Base-by-base conservation (phyloP, 2,888 invertebrate species). In the Elmis aenea region DNA sequence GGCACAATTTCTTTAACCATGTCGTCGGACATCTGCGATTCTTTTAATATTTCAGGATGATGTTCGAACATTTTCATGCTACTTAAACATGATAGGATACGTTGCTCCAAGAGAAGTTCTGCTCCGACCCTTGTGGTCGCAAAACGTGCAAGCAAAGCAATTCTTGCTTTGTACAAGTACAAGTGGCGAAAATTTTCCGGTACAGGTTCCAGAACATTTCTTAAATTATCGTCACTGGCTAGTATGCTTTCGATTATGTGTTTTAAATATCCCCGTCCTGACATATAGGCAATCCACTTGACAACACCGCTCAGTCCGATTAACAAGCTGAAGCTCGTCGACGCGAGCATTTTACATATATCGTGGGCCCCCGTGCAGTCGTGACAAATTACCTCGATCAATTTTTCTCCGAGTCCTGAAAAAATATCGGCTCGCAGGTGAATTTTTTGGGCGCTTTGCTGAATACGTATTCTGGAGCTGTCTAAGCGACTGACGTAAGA, bases 291-390 rank as follows among this genome's bases (percentile, higher is more conserved):
- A 39, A 81, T 71, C 74, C 84, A 81, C 22, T 73, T 73, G 0
- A 81, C 77, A 24, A 81, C 73, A 2, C 81, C 80, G 52, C 87
- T 85, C 44, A 87, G 70, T 45, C 84, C 82, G 1, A 91, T 71
- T 25, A 93, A 69, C 24, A 85, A 78, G 59, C 90, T 86, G 34
- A 93, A 70, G 45, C 86, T 85, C 0, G 89, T 80, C 49, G 94
- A 70, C 1, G 92, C 86, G 33, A 91, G 73, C 84, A 93, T 90
- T 67, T 89, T 82, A 57, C 89, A 89, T 6, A 94, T 83, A 51
- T 92, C 89, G 58, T 91, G 90, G 0, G 90, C 90, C 1, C 87
- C 85, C 5, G 87, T 85, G 40, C 87, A 87, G 66, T 94, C 93
- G 33, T 87, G 81, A 50, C 91, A 90, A 32, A 93, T 66, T 18